Percentiles rank a stretch among this genome's conserved stretches.
These are phyloP conservation scores for Adela reaumurella DNA, from an alignment of 2,888 invertebrate species.

Conservation along the genomic window DNA sequence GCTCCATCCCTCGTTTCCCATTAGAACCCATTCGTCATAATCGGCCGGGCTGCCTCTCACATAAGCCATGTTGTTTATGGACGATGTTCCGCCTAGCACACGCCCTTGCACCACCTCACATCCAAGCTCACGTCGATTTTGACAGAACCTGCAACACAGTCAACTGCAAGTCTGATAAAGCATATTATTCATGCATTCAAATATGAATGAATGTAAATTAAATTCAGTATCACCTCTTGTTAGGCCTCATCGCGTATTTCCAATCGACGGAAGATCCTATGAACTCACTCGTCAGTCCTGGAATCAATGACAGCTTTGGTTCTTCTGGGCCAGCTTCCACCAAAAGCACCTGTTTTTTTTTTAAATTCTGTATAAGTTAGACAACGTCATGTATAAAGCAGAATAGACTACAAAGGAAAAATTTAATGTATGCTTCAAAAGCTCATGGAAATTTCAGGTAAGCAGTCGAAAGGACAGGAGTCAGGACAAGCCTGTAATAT, in stretches of 20 bases:
- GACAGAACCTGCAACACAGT: slow-evolving; percentile 34
- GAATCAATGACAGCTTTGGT: slow-evolving; percentile 41
- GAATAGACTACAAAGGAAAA: too few relatives aligned
- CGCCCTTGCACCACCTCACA: slow-evolving; percentile 43
- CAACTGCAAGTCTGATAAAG: slow-evolving; percentile 21
- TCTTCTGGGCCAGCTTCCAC: slow-evolving; percentile 42
- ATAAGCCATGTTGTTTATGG: slow-evolving; percentile 47
- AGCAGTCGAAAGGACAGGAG: too few relatives aligned
- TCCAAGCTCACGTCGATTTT: slow-evolving; percentile 27
- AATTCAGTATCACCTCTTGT: slow-evolving; percentile 32
- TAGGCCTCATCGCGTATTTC: slow-evolving; percentile 42
- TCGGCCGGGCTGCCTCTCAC: slow-evolving; percentile 45
- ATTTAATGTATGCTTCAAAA: too few relatives aligned
- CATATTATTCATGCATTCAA: slow-evolving; percentile 7
- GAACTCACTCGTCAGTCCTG: slow-evolving; percentile 42
- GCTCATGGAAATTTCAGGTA: too few relatives aligned
- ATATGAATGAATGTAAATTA: too few relatives aligned
- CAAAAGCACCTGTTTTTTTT: slow-evolving; percentile 24
- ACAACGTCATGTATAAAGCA: too few relatives aligned
- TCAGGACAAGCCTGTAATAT: too few relatives aligned
- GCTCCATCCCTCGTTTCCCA: slow-evolving; percentile 43
- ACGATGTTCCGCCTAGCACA: slow-evolving; percentile 40
- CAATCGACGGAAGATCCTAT: slow-evolving; percentile 38
- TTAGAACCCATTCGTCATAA: slow-evolving; percentile 43
- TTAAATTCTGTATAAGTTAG: too few relatives aligned